Evolutionary conservation across 2,888 invertebrate genomes (phyloP), one percentile per base, ranked within the genome.

Genomic region (Amitus sp.): DNA sequence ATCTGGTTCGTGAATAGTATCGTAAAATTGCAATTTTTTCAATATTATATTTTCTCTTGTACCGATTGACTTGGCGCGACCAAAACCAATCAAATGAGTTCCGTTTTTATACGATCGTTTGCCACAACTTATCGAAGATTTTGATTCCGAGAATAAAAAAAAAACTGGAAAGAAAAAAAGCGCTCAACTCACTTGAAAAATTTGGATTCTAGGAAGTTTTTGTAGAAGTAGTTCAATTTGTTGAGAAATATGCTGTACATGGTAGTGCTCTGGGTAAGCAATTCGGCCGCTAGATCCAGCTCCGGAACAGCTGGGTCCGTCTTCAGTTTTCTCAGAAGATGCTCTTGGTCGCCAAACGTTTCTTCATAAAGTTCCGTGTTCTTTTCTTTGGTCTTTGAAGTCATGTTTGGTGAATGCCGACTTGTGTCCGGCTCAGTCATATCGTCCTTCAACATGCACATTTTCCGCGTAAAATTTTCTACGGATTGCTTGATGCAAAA

Each of bases 401-500:
- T n/a, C n/a, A n/a, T n/a, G n/a, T n/a, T n/a, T n/a, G n/a, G n/a
- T n/a, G n/a, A n/a, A n/a, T n/a, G n/a, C n/a, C n/a, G n/a, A n/a
- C n/a, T n/a, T n/a, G n/a, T n/a, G n/a, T n/a, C 34, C 13, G 4
- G 12, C 34, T 13, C 4, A 12, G 30, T 49, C 18, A 71, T 73
- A 45, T 45, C 68, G 23, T 48, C 51, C 18, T 64, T 47, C 43
- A 71, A 53, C 49, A 73, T 74, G 52, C 77, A 78, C 77, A 78
- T 77, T 47, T 30, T 20, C n/a, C 10, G 2, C 12, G 13, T 17
- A 4, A 17, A 43, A 19, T n/a, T n/a, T n/a, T n/a, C n/a, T n/a
- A n/a, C n/a, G n/a, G n/a, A n/a, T n/a, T n/a, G n/a, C n/a, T n/a
- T n/a, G n/a, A n/a, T n/a, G n/a, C n/a, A n/a, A n/a, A n/a, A n/a